Evolutionary conservation across 1,140 invertebrate species (phyloP).

Genomic region (Ips typographus): DNA sequence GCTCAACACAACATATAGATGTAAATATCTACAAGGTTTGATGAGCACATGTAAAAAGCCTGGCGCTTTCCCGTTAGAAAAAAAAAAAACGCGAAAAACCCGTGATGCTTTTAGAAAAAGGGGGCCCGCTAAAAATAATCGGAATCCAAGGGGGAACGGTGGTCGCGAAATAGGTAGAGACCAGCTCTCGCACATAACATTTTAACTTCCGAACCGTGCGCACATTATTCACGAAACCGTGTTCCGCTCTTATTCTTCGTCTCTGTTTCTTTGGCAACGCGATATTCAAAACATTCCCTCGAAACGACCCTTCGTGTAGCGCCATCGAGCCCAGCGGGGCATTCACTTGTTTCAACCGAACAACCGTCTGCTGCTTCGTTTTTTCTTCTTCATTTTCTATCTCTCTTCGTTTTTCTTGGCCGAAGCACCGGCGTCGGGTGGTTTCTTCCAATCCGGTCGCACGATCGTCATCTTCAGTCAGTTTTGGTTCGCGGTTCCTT

Average conservation of each 20-base stretch:
- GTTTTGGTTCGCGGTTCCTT: slow-evolving; percentile 12
- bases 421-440: slow-evolving; percentile 16
- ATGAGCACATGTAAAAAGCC: neutral
- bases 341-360: slow-evolving; percentile 31
- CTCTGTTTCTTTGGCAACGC: slow-evolving; percentile 22
- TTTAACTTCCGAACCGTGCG: slow-evolving; percentile 17
- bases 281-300: slow-evolving; percentile 22
- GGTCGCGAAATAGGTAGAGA: slow-evolving; percentile 26
- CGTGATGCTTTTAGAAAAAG: neutral
- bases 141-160: slow-evolving; percentile 17
- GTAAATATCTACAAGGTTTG: too few species aligned
- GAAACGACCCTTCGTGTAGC: slow-evolving; percentile 8
- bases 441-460: slow-evolving; percentile 15
- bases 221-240: slow-evolving; percentile 7
- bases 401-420: slow-evolving; percentile 8
- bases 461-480: slow-evolving; percentile 19
- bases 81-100: slow-evolving; percentile 20
- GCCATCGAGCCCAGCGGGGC: slow-evolving; percentile 14
- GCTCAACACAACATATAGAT: too few species aligned
- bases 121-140: slow-evolving; percentile 22
- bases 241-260: slow-evolving; percentile 9
- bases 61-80: slow-evolving; percentile 14
- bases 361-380: slow-evolving; percentile 18
- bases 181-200: slow-evolving; percentile 8
- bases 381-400: slow-evolving; percentile 14